Evolutionary conservation across 2,797 vertebrate species (phyloP), one percentile per base, ranked within the genome.

Genomic region (Alosa sapidissima): DNA sequence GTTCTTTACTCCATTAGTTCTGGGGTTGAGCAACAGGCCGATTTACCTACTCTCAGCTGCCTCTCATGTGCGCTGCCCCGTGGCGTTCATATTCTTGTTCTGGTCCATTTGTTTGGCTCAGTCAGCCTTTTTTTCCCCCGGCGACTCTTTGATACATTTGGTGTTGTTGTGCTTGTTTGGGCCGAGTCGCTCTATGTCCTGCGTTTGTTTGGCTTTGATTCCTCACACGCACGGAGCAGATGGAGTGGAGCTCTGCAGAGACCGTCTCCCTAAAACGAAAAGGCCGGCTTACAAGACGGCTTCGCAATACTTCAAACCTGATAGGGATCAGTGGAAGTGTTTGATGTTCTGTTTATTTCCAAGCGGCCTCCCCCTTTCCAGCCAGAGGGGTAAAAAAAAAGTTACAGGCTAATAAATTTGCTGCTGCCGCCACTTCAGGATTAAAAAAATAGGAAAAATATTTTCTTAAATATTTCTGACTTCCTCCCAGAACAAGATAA

Each of bases 311-410:
- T 21, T 24, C 62, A 47, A 16, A 83, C 21, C 65, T 4, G 72
- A 78, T 78, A 78, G 72, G 14, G 16, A 78, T 45, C 72, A 24
- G 33, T 84, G 49, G 72, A 36, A 84, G 51, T 47, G 36, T 78
- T 78, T 78, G 36, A 78, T 78, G 36, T 75, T 16, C 33, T 75
- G 68, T 47, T 78, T 78, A 78, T 47, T 78, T 78, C 72, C 41
- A 41, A 75, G 36, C 36, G 11, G 11, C 1, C 54, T 19, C 54
- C 54, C 16, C 13, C 2, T 3, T 13, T 19, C 16, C 33, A 5
- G 36, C 72, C 10, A 47, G 21, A 47, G 16, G 33, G n/a, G 60
- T 0, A 19, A 19, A 14, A 45, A 47, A 47, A 62, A 24, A 2
- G 58, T 24, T 62, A n/a, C 58, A 24, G 72, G 72, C 72, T 78